Evolutionary conservation across 1,140 invertebrate genomes (phyloP).

Genomic region (Meloidogyne floridensis): DNA sequence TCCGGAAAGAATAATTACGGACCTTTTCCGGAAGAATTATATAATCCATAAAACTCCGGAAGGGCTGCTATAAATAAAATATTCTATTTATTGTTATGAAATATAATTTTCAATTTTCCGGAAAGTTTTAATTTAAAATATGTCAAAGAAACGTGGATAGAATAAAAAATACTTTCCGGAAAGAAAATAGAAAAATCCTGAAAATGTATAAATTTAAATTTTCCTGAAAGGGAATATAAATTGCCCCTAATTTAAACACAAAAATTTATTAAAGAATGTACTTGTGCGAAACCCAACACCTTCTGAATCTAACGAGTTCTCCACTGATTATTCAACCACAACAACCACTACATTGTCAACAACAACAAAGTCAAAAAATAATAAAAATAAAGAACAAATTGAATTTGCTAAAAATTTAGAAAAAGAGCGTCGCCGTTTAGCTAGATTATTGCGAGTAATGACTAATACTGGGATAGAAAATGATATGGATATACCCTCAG

Average conservation of each 20-base stretch:
- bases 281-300: slow-evolving; percentile 3
- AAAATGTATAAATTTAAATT: no score
- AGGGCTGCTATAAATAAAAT: background rate
- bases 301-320: background rate
- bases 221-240: no score
- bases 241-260: no score
- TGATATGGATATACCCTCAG: background rate
- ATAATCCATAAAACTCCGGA: no score
- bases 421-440: background rate
- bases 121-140: no score
- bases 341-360: background rate
- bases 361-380: background rate
- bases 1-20: background rate
- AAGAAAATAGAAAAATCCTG: no score
- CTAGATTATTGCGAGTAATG: background rate
- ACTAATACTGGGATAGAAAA: background rate
- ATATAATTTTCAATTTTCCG: no score
- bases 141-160: no score
- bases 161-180: no score
- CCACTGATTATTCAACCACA: background rate
- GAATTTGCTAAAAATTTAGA: background rate
- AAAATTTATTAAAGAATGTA: background rate
- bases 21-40: no score
- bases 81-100: background rate
- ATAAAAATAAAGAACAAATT: background rate